Evolutionary conservation across 2,113 vertebrate species (phyloP), one percentile per base, ranked within the genome.

Genomic region (Pluvialis apricaria): DNA sequence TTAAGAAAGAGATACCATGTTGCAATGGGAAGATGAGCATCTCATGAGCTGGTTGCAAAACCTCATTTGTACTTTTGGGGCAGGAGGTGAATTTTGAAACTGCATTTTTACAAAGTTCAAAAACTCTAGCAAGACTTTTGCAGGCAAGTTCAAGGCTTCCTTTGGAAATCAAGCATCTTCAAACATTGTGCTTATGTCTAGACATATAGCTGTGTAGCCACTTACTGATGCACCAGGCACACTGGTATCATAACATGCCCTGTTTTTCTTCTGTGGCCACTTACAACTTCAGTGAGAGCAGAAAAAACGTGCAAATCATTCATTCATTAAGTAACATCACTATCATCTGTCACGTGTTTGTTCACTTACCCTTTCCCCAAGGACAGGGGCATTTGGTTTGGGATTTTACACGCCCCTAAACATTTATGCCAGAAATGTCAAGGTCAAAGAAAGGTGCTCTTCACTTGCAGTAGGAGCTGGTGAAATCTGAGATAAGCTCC

Each of bases 401-500:
- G 52, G 64, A 29, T 90, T 91, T 94, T 92, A 88, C 52, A 92
- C 1, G 2, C 36, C 45, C 54, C 55, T 82, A 75, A 93, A 86
- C 40, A 26, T 92, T 90, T 90, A 84, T 60, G 75, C 57, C 79
- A 92, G 92, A 88, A 86, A 93, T 9, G 34, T 66, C 76, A 95
- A 88, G 83, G 77, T 93, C 83, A 89, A 79, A 93, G 64, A 88
- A 96, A 84, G 79, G 51, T 94, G 68, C 40, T 93, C 36, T 68
- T 75, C 34, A 34, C 44, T 86, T 69, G 40, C n/a, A 78, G 45
- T 11, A 60, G 34, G 61, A 90, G 52, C 15, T 92, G 78, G 26
- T 88, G 77, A 76, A 92, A 92, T 86, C 57, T 72, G 83, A 92
- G 79, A 62, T 83, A 76, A 80, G 15, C 17, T 81, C 44, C 45